These are phyloP conservation scores for Syrphus vitripennis DNA, from an alignment of 2,888 invertebrate genomes.

Conservation along the genomic window DNA sequence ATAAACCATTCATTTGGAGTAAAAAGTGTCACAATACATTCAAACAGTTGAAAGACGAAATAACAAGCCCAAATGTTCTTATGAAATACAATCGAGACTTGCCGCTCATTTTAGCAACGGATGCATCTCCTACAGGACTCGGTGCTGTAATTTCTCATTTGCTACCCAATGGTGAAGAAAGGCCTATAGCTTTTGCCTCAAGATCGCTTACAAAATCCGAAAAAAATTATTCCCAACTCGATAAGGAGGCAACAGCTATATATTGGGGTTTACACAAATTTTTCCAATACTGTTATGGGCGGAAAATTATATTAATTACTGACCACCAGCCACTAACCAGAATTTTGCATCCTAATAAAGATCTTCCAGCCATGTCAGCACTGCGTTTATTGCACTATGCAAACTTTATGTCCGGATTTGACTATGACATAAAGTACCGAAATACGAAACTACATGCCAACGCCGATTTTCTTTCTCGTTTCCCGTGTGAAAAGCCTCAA, in stretches of 20 bases:
- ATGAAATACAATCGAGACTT: constrained; percentile 53
- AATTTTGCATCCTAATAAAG: constrained; percentile 58
- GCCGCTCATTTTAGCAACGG: constrained; percentile 53
- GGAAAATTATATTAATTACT: constrained; percentile 51
- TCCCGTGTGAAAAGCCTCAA: background rate
- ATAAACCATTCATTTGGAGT: constrained; percentile 73
- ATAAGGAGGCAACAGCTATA: constrained; percentile 66
- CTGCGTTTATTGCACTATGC: constrained; percentile 59
- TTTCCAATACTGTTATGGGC: constrained; percentile 52
- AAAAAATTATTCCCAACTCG: constrained; percentile 59
- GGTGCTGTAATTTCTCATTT: constrained; percentile 57
- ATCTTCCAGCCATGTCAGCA: constrained; percentile 42
- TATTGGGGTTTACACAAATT: constrained; percentile 48
- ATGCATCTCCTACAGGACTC: constrained; percentile 43
- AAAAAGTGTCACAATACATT: constrained; percentile 72
- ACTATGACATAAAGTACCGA: constrained; percentile 63
- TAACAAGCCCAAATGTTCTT: constrained; percentile 59
- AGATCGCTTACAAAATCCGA: constrained; percentile 56
- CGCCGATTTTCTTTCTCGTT: constrained; percentile 29
- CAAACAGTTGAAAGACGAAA: constrained; percentile 72
- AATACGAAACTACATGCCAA: constrained; percentile 49
- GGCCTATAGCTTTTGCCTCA: constrained; percentile 65
- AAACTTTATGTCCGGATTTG: constrained; percentile 59
- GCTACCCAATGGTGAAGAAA: constrained; percentile 29
- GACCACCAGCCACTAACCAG: constrained; percentile 48